Evolutionary conservation across 2,113 vertebrate genomes (phyloP).

Genomic region (Eulacestoma nigropectus): DNA sequence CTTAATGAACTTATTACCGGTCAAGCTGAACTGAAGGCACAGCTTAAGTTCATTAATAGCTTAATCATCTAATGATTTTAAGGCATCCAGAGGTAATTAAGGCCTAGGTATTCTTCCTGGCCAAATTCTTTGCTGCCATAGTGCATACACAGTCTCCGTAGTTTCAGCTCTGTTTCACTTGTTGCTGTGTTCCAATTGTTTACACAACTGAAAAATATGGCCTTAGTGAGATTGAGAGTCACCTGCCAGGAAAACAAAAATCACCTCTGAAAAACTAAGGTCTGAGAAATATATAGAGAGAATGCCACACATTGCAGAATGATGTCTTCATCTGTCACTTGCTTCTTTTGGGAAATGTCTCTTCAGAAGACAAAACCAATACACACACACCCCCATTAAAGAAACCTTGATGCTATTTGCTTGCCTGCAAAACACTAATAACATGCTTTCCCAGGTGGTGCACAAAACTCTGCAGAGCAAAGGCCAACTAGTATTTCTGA

Average conservation of each 20-base stretch:
- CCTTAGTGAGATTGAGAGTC: not conserved
- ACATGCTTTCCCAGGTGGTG: not conserved
- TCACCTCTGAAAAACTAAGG: not conserved
- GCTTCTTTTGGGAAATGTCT: not conserved
- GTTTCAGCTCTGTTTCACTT: not conserved
- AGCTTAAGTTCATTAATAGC: conserved; percentile 7
- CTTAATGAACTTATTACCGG: conserved; percentile 11
- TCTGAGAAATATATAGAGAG: not conserved
- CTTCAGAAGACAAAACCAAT: not conserved
- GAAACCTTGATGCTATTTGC: not conserved
- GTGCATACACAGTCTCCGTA: not conserved
- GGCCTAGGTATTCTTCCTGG: not conserved
- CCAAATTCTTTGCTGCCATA: not conserved
- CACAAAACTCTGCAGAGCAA: not conserved
- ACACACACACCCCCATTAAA: not conserved
- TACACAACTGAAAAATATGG: not conserved
- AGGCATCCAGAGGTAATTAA: not conserved
- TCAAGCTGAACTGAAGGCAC: not conserved
- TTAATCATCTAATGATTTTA: conserved; percentile 37
- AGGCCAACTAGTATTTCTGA: not conserved
- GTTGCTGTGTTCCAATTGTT: not conserved
- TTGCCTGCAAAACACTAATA: not conserved
- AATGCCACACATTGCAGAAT: not conserved
- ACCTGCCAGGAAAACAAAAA: not conserved
- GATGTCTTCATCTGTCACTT: not conserved